Evolutionary conservation across 2,888 invertebrate species (phyloP).

Genomic region (Cryptocephalus primarius): DNA sequence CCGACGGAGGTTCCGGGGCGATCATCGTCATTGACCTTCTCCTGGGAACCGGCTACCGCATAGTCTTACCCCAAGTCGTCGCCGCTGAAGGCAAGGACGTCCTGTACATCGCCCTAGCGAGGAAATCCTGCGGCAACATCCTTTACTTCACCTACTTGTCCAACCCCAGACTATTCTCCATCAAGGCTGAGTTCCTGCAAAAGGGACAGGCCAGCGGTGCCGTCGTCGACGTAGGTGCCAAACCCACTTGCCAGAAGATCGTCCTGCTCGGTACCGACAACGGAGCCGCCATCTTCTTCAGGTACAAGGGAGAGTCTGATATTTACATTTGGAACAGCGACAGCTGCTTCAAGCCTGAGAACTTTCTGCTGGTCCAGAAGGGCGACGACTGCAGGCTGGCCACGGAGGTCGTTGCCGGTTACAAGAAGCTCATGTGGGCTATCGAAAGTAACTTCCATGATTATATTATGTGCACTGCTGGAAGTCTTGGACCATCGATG

Average conservation of each 20-base stretch:
- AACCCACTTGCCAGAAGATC: slow-evolving; percentile 36
- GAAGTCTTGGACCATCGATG: slow-evolving; percentile 51
- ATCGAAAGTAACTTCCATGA: slow-evolving; percentile 58
- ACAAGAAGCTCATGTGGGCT: slow-evolving; percentile 48
- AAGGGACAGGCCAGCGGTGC: slow-evolving; percentile 43
- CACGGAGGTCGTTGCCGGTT: slow-evolving; percentile 47
- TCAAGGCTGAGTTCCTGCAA: slow-evolving; percentile 43
- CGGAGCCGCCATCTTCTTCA: slow-evolving; percentile 47
- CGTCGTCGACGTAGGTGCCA: slow-evolving; percentile 45
- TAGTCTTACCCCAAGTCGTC: slow-evolving; percentile 45
- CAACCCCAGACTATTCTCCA: slow-evolving; percentile 44
- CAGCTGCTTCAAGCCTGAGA: slow-evolving; percentile 43
- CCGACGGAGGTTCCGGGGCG: slow-evolving; percentile 39
- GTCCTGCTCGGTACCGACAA: slow-evolving; percentile 51
- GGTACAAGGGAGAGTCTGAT: slow-evolving; percentile 49
- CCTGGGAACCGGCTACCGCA: slow-evolving; percentile 41
- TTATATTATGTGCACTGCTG: slow-evolving; percentile 47
- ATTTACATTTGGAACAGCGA: slow-evolving; percentile 55
- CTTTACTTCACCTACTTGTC: slow-evolving; percentile 49
- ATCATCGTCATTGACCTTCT: slow-evolving; percentile 44
- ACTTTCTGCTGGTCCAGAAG: slow-evolving; percentile 46
- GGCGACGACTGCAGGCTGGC: slow-evolving; percentile 49
- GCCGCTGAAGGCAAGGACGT: slow-evolving; percentile 40
- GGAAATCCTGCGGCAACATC: slow-evolving; percentile 39
- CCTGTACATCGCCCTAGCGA: slow-evolving; percentile 45